These are phyloP conservation scores for Physeter macrocephalus DNA, from an alignment of 2,113 vertebrate genomes.

Conservation along the genomic window DNA sequence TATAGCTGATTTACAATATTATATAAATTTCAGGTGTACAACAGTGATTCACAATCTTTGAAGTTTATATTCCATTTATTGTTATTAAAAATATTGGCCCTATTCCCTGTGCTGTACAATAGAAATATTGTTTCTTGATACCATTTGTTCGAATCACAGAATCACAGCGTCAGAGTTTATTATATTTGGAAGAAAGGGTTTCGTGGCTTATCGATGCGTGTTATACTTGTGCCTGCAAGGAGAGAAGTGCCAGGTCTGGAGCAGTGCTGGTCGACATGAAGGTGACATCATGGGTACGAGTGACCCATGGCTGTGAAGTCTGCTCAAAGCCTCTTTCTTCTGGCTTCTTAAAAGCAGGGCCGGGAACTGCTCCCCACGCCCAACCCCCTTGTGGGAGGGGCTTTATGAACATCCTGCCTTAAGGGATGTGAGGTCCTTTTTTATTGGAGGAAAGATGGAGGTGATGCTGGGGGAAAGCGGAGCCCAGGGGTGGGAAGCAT, in stretches of 20 bases:
- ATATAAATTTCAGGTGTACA: too few species aligned
- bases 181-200: too few species aligned
- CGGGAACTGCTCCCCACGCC: not conserved
- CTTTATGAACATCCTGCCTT: not conserved
- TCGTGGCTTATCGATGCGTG: not conserved
- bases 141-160: not conserved
- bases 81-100: not conserved
- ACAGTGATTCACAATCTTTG: not conserved
- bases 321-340: not conserved
- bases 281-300: not conserved
- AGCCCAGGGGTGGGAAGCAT: not conserved
- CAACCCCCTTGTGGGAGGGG: too few species aligned
- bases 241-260: not conserved
- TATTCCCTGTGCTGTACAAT: not conserved
- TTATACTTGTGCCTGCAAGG: not conserved
- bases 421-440: not conserved
- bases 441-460: not conserved
- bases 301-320: not conserved
- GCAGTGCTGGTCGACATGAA: not conserved
- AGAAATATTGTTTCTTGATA: not conserved
- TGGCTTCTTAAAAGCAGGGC: not conserved
- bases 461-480: accelerated
- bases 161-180: not conserved
- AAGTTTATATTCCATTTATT: not conserved
- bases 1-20: not conserved